Conservation (phyloP, 1,140 invertebrate species). For the Drosophila seguyi region DNA sequence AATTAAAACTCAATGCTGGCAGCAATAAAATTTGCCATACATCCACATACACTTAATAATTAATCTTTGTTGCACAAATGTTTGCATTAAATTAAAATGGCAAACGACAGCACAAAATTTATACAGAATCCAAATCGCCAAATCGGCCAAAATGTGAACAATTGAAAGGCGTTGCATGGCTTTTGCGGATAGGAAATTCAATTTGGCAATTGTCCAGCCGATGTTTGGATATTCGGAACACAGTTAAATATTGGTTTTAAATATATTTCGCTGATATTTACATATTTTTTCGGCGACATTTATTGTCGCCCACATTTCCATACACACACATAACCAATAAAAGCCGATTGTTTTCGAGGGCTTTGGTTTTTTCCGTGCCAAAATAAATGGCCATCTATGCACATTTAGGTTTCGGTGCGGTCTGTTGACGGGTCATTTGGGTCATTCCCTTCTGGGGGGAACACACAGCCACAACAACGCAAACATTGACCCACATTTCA, state of each 20-base stretch:
- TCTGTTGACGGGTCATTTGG: constrained; percentile 43
- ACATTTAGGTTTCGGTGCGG: constrained; percentile 27
- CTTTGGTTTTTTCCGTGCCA: constrained; percentile 25
- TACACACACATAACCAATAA: constrained; percentile 21
- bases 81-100: constrained; percentile 75
- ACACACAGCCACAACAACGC: constrained; percentile 50
- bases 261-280: constrained; percentile 63
- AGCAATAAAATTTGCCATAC: constrained; percentile 29
- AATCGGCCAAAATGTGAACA: constrained; percentile 40
- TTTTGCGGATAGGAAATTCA: constrained; percentile 62
- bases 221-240: constrained; percentile 29
- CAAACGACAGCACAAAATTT: constrained; percentile 47
- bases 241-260: constrained; percentile 62
- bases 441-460: constrained; percentile 30
- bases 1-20: constrained; percentile 55
- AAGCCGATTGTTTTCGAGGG: constrained; percentile 62
- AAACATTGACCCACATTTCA: constrained; percentile 71
- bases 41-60: constrained; percentile 55
- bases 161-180: constrained; percentile 41
- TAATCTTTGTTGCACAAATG: constrained; percentile 63
- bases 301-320: constrained; percentile 35
- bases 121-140: constrained; percentile 22
- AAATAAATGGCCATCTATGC: constrained; percentile 53
- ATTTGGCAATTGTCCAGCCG: constrained; percentile 42
- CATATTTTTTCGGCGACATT: constrained; percentile 58